Evolutionary conservation across 2,113 vertebrate genomes (phyloP), one percentile per base, ranked within the genome.

Genomic region (Gopherus evgoodei): DNA sequence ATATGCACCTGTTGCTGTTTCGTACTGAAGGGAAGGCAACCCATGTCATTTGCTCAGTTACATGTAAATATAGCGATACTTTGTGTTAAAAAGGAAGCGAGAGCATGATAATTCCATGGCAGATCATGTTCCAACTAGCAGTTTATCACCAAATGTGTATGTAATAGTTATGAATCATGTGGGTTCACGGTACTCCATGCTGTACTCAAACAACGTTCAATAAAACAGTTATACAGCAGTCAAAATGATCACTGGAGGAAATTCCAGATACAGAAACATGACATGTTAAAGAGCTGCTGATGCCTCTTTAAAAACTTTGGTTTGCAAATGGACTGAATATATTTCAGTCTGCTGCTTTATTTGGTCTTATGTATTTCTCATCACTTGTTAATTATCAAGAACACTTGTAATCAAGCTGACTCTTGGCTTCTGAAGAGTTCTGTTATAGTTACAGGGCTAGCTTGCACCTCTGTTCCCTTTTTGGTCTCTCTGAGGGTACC

Each of bases 191-290:
- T 38, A 17, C 89, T 94, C 93, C 79, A 52, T 96, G 94, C 94
- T 97, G 94, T 96, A 83, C 92, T 95, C 85, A 57, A 86, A 93
- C 83, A 96, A 90, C 56, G 95, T 92, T 79, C 90, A 93, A 6
- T 94, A 91, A 96, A 95, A 96, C 93, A 97, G 95, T 93, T 87
- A 38, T 91, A 93, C 93, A 95, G 95, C 95, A 98, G 97, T 95
- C 87, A 97, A 96, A 88, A 86, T 69, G 87, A 95, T 96, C 89
- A 95, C 95, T 96, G 81, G 93, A 90, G 92, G 95, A 97, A 96
- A 95, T 96, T 97, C 96, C 90, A 90, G 89, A 93, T 69, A 4
- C 79, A 94, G 0, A 5, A 85, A 47, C 91, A 86, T 56, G 93
- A 96, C 80, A 94, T 80, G 89, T 96, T 96, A 86, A 82, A 82